Percentiles rank a stretch among this genome's conserved stretches.
Conservation (phyloP, 2,888 invertebrate species). For the Ischnura elegans region DNA sequence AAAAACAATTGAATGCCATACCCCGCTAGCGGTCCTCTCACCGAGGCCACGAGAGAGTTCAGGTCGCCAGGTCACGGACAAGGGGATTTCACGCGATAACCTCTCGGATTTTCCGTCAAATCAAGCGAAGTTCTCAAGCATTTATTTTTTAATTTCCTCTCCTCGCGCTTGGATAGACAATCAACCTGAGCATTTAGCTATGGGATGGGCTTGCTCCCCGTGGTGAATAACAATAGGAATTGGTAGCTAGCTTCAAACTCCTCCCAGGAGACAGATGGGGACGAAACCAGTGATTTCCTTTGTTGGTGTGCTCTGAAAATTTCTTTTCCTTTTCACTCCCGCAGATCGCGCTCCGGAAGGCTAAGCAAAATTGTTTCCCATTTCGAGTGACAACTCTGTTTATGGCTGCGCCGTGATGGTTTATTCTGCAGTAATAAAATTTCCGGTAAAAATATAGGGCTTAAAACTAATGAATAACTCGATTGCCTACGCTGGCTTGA, state of each 20-base stretch:
- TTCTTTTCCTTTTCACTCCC: not conserved
- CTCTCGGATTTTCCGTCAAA: not conserved
- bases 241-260: not conserved
- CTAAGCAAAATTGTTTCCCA: not conserved
- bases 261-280: not conserved
- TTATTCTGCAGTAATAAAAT: not conserved
- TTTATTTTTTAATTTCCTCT: not conserved
- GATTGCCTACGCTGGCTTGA: not conserved
- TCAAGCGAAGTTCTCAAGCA: not conserved
- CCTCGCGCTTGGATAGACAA: not conserved
- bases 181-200: too few species aligned
- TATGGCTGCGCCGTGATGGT: not conserved
- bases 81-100: not conserved
- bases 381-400: not conserved
- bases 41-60: not conserved
- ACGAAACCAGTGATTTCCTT: not conserved
- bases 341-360: not conserved
- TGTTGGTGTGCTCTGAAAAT: not conserved
- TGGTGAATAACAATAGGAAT: not conserved
- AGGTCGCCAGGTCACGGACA: not conserved
- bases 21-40: too few species aligned
- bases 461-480: not conserved
- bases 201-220: too few species aligned
- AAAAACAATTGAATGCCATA: too few species aligned
- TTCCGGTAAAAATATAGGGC: not conserved